Base-by-base conservation (phyloP, 2,797 vertebrate genomes). In the Syncerus caffer region DNA sequence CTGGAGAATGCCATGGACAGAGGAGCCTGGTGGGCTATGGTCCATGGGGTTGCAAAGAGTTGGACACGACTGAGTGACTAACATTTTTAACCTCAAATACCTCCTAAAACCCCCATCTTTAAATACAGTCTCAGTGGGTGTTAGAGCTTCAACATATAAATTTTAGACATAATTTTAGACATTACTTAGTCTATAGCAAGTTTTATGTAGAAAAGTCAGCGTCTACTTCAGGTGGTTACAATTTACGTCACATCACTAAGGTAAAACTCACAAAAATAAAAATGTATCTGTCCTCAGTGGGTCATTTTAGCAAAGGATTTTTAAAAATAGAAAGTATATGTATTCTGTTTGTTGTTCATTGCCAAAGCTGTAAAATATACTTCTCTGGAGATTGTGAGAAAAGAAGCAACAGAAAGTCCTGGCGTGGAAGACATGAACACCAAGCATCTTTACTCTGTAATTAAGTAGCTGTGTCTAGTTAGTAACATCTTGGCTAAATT, bases 261-360 rank as follows among this genome's bases (percentile, higher is more conserved):
- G 57, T 79, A 38, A 89, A 95, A 93, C 94, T 87, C 21, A 80
- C 31, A 98, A 94, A 96, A 95, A 93, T 89, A 71, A 93, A 96
- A 96, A 64, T 58, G 55, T 53, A 67, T 83, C 55, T 86, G 86
- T 55, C 21, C 31, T 78, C 45, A 84, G 11, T 85, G 38, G 58
- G 38, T 87, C 96, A 94, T 82, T 94, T 92, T 90, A 87, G 31
- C 27, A 27, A 92, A 71, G 13, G 64, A 38, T 93, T 74, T 80
- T 16, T 31, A 84, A 88, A 96, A 85, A 53, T 34, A 87, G 8
- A 87, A 83, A 60, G 25, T 60, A 95, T 21, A 89, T 90, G 6
- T 51, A 34, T 27, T 27, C 14, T 85, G 47, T 89, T 82, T 96
- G 34, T 84, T 95, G 23, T 88, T 90, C 27, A 76, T 31, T 85